Conservation (phyloP, 2,113 vertebrate genomes). For the Nannospalax galili region DNA sequence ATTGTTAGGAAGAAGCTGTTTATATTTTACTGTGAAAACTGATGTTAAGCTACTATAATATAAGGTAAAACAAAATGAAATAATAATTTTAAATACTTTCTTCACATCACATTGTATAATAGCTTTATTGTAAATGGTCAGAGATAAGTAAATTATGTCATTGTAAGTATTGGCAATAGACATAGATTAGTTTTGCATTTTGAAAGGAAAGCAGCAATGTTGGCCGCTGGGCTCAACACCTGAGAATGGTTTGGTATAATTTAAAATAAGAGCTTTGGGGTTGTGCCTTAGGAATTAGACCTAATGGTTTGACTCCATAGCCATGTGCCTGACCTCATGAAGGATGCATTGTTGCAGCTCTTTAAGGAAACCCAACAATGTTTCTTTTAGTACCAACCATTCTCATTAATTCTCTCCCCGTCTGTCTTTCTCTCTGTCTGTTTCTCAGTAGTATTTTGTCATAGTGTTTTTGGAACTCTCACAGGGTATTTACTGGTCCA, state of each 20-base stretch:
- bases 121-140: conserved; percentile 17
- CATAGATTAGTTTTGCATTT: conserved; percentile 2
- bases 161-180: conserved; percentile 21
- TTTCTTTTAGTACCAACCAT: conserved; percentile 68
- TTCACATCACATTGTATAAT: conserved; percentile 45
- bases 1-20: conserved; percentile 49
- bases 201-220: conserved; percentile 25
- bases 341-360: conserved; percentile 70
- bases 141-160: not conserved
- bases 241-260: conserved; percentile 11
- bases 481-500: conserved; percentile 60
- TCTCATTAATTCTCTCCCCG: conserved; percentile 27
- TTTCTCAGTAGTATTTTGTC: conserved; percentile 26
- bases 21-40: conserved; percentile 72
- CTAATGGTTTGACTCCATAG: not conserved
- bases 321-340: not conserved
- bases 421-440: not conserved
- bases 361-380: conserved; percentile 76
- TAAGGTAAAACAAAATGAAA: conserved; percentile 70
- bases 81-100: conserved; percentile 41
- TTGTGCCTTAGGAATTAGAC: not conserved
- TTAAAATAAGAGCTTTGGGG: conserved; percentile 7
- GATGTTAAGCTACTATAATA: conserved; percentile 62
- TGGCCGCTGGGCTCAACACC: not conserved
- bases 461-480: conserved; percentile 69